Evolutionary conservation across 2,888 invertebrate genomes (phyloP), one percentile per base, ranked within the genome.

Genomic region (Octonoba sinensis): DNA sequence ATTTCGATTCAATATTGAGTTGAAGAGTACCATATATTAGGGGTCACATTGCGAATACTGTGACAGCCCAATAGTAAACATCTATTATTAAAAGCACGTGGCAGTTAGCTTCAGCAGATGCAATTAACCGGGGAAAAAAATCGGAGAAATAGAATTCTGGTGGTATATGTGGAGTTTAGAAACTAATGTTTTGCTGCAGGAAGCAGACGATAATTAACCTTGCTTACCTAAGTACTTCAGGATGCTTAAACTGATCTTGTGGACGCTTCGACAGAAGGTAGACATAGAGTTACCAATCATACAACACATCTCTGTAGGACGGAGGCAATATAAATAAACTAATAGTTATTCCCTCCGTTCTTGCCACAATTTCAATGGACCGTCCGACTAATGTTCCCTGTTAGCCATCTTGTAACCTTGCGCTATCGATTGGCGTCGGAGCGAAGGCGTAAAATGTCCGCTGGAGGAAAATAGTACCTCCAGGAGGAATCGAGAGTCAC

Each of bases 361-460:
- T 22, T n/a, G n/a, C 59, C 24, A 27, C 24, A 54, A 54, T 18
- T 20, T 54, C 54, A 18, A n/a, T 54, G 15, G 36, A 36, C 54
- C 18, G 54, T 18, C 20, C 54, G n/a, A n/a, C 20, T 54, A 54
- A 54, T 54, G 54, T 54, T 54, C 54, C 8, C n/a, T 18, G 54
- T 18, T 18, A 70, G 76, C 76, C 76, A 77, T 77, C 69, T 77
- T 77, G 76, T 77, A 70, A 62, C 64, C 76, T 62, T 70, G 54
- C 76, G 76, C 76, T 6, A 65, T 65, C 65, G 65, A 66, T 65
- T 57, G 66, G 64, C 24, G 54, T 49, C 66, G 66, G 56, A 64
- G 36, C 18, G 18, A 12, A n/a, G n/a, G 20, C 18, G n/a, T 15
- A 20, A n/a, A 54, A 54, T 1, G 18, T 54, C n/a, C 54, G 54